Evolutionary conservation across 2,113 vertebrate species (phyloP), one percentile per base, ranked within the genome.

Genomic region (Hydropotes inermis): DNA sequence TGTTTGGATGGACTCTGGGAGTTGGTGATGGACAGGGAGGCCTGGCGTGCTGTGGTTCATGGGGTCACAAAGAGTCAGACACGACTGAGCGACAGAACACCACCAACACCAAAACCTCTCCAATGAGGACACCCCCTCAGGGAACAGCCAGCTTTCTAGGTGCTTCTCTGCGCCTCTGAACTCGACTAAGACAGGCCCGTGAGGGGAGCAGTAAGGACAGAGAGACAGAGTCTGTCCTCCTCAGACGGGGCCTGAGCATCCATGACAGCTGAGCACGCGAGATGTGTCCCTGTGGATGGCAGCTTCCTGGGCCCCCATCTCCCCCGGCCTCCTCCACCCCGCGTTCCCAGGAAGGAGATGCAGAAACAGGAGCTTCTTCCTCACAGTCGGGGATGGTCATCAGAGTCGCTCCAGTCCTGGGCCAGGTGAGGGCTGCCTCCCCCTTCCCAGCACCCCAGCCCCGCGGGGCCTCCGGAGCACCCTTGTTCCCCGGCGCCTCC

Each of bases 61-160:
- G 61, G 33, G 61, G 4, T n/a, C 0, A 0, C 33, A 19, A 33
- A 64, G 64, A n/a, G 33, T n/a, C 1, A 0, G 33, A 19, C 33
- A 19, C 4, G 0, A 67, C 64, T 67, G 64, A 67, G 64, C 7
- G 0, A n/a, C 7, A 5, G 64, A 67, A 5, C 64, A n/a, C 33
- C 33, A n/a, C 16, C 64, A 67, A 1, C 7, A 4, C 33, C 61
- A 67, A 17, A 67, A 17, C 9, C 0, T 16, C 45, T 78, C 19
- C 27, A 17, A 0, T 17, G 45, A 30, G 28, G 45, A 17, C 9
- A 0, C 45, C 9, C 13, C 74, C 2, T 0, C 8, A 19, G 76
- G 39, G 28, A 17, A 15, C 15, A 11, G 76, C 15, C 8, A 19
- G 5, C 28, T 10, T 47, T 4, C 27, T 33, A 5, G 76, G 45